Evolutionary conservation across 2,113 vertebrate genomes (phyloP), one percentile per base, ranked within the genome.

Genomic region (Platycercus adscitus): DNA sequence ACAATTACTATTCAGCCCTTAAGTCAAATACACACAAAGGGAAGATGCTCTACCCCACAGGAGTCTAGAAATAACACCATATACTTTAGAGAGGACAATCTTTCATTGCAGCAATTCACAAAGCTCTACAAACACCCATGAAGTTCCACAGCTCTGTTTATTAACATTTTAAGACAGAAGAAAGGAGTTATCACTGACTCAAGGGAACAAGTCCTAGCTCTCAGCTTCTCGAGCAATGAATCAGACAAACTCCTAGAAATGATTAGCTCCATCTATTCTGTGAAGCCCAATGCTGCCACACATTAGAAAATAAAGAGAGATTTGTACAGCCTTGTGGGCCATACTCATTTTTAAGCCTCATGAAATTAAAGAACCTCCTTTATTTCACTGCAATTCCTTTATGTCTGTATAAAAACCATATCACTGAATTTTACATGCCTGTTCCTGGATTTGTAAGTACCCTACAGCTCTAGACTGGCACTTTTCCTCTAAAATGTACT

Each of bases 381-480:
- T 96, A 91, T 88, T 96, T 86, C 75, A 81, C 29, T 78, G 68
- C 63, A 88, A 90, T 84, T 71, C 61, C 56, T 95, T 96, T 81
- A 69, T 52, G 60, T 16, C 88, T 88, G 55, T 82, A 84, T 90
- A 83, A 96, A 96, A 75, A 8, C 9, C 1, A 0, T n/a, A 75
- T 21, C 39, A 44, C n/a, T 53, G 65, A 86, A 78, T 56, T 31
- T 44, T 31, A 58, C 20, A 4, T n/a, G 76, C 18, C 55, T 84
- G 26, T 20, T 66, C 52, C 39, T 52, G 47, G 35, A 35, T 41
- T 78, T 68, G 6, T 64, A 58, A 46, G 64, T 39, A 61, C 10
- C 29, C 26, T 56, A 41, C 39, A 94, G 72, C 72, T 58, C 29
- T 1, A 52, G 75, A 37, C 37, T 47, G 43, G 64, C 66, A 33